Conservation (phyloP, 1,140 invertebrate genomes). For the Drosophila pandora region DNA sequence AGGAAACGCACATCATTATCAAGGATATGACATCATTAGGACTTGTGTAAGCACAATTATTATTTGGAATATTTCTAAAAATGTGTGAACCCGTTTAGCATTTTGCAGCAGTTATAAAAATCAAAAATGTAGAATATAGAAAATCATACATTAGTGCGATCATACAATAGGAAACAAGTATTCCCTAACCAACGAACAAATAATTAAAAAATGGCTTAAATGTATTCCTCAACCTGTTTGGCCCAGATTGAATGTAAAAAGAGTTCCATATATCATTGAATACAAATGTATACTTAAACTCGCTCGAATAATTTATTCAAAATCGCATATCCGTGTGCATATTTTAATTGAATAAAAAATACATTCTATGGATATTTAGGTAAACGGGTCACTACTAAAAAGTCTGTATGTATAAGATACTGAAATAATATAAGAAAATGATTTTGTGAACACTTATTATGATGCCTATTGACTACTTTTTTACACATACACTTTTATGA, state of each 20-base stretch:
- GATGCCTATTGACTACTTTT: neutral
- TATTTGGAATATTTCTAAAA: no score
- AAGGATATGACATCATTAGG: neutral
- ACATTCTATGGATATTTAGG: neutral
- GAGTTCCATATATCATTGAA: neutral
- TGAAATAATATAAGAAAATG: neutral
- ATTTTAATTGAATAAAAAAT: constrained; percentile 6
- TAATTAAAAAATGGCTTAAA: neutral
- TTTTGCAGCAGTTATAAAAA: neutral
- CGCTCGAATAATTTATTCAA: constrained; percentile 4
- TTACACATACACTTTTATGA: no score
- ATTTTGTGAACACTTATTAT: constrained; percentile 17
- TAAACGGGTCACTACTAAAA: constrained; percentile 1
- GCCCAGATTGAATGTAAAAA: neutral
- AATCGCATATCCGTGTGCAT: constrained; percentile 12
- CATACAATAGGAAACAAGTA: neutral
- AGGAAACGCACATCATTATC: neutral
- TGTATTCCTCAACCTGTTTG: neutral
- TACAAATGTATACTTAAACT: constrained; percentile 1
- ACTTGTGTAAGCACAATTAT: no score
- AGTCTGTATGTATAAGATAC: constrained; percentile 13
- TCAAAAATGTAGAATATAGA: neutral
- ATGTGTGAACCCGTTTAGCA: neutral
- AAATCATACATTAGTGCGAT: no score
- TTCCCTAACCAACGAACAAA: neutral